These are phyloP conservation scores for Rattus rattus DNA, from an alignment of 2,113 vertebrate genomes.

Conservation along the genomic window DNA sequence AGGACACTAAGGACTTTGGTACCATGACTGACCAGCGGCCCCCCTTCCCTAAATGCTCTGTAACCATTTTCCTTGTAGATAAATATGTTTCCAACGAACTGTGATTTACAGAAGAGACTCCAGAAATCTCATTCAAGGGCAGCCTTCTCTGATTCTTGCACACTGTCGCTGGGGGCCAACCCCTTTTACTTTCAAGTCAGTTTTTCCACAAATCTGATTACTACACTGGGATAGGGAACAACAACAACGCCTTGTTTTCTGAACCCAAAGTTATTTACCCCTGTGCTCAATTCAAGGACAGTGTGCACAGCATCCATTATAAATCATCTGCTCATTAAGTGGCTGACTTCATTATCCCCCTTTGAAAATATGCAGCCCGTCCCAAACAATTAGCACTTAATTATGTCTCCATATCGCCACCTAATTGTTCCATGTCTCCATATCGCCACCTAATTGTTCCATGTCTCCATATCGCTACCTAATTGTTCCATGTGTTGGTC, in stretches of 20 bases:
- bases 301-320: neutral
- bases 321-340: constrained; percentile 47
- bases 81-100: neutral
- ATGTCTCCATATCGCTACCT: constrained; percentile 40
- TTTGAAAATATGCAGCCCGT: constrained; percentile 23
- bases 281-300: neutral
- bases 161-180: neutral
- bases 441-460: constrained; percentile 58
- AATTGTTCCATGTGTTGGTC: constrained; percentile 45
- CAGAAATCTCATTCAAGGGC: neutral
- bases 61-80: neutral
- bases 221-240: neutral
- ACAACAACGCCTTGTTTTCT: constrained; percentile 28
- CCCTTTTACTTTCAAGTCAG: neutral
- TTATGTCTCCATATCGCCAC: constrained; percentile 33
- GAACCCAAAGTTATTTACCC: neutral
- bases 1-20: neutral
- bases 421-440: constrained; percentile 59
- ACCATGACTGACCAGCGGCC: neutral
- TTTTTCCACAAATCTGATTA: neutral
- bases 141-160: neutral
- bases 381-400: constrained; percentile 53
- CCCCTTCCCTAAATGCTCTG: neutral
- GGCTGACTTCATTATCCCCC: constrained; percentile 45
- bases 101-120: neutral